Percentiles rank a stretch among this genome's conserved stretches.
phyloP scores from a whole-genome alignment of 2,113 vertebrate genomes.

The Cottus gobio region DNA sequence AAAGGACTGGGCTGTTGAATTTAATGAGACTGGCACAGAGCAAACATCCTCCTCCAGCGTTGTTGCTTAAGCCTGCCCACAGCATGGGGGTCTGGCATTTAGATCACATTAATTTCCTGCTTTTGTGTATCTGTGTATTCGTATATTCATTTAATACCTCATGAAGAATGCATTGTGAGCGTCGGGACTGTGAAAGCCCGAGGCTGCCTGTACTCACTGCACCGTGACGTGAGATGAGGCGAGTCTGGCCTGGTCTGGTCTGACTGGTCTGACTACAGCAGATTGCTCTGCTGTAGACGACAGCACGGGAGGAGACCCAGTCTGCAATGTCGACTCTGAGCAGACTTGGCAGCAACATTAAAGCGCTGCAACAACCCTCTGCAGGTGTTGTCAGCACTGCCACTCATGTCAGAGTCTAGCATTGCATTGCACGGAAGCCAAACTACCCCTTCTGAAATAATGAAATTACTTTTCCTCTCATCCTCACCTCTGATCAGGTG shows the following conservation, averaged over 20 bases:
- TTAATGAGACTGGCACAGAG: conserved; percentile 81
- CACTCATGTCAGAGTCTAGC: conserved; percentile 39
- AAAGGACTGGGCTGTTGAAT: conserved; percentile 67
- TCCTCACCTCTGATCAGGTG: conserved; percentile 24
- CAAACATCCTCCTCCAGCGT: conserved; percentile 76
- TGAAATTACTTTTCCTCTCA: background rate
- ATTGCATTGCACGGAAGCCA: conserved; percentile 32
- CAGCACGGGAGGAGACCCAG: conserved; percentile 45
- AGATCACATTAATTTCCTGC: conserved; percentile 74
- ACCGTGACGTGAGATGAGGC: conserved; percentile 57
- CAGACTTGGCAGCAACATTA: conserved; percentile 50
- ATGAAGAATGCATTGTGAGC: conserved; percentile 77
- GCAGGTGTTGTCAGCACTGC: conserved; percentile 52
- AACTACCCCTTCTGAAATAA: conserved; percentile 34
- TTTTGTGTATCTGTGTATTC: conserved; percentile 72
- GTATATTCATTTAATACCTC: conserved; percentile 80
- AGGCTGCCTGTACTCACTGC: conserved; percentile 62
- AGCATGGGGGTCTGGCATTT: conserved; percentile 75
- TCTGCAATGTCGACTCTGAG: conserved; percentile 46
- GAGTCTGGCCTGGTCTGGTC: conserved; percentile 56
- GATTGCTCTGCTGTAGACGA: conserved; percentile 56
- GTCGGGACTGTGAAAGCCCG: conserved; percentile 59
- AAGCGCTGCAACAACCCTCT: conserved; percentile 53
- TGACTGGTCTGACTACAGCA: conserved; percentile 55
- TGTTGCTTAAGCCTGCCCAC: conserved; percentile 58